A percentile compares a stretch with the other conserved stretches of the same genome.
Conservation (phyloP, 2,888 invertebrate genomes). For the Fragum fragum region DNA sequence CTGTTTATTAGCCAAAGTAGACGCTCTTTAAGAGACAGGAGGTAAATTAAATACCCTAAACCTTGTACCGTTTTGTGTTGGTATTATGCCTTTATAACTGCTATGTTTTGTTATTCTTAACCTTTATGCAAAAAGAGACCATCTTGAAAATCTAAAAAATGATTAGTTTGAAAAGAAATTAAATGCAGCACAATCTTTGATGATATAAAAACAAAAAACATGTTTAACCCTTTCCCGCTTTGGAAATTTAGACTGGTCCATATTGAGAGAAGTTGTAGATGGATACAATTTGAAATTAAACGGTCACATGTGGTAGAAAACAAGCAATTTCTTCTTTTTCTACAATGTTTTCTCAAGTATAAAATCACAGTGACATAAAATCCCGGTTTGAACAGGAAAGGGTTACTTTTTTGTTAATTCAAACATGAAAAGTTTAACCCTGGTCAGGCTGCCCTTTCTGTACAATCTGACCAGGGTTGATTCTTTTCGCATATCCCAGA, state of each 20-base stretch:
- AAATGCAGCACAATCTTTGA: too few species aligned
- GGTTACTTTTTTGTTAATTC: neutral
- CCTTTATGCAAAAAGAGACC: neutral
- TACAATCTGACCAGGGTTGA: neutral
- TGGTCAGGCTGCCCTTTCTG: neutral
- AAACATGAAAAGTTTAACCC: neutral
- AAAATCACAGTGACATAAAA: neutral
- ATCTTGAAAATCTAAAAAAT: too few species aligned
- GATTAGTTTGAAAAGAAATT: too few species aligned
- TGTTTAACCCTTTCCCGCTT: slow-evolving; percentile 13
- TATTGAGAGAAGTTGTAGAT: too few species aligned
- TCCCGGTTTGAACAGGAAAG: neutral
- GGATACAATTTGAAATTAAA: too few species aligned
- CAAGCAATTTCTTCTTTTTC: slow-evolving; percentile 18
- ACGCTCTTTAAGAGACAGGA: slow-evolving; percentile 15
- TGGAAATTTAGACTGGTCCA: neutral
- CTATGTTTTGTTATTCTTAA: neutral
- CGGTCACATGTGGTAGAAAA: too few species aligned
- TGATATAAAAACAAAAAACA: too few species aligned
- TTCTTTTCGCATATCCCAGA: neutral
- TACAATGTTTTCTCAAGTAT: neutral
- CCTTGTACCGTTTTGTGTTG: neutral
- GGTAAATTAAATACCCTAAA: neutral
- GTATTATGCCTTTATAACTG: neutral
- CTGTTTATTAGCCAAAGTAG: slow-evolving; percentile 13